Percentiles rank a stretch among this genome's conserved stretches.
Evolutionary conservation across 1,140 invertebrate species (phyloP).

Genomic region (Mylabris phalerata): DNA sequence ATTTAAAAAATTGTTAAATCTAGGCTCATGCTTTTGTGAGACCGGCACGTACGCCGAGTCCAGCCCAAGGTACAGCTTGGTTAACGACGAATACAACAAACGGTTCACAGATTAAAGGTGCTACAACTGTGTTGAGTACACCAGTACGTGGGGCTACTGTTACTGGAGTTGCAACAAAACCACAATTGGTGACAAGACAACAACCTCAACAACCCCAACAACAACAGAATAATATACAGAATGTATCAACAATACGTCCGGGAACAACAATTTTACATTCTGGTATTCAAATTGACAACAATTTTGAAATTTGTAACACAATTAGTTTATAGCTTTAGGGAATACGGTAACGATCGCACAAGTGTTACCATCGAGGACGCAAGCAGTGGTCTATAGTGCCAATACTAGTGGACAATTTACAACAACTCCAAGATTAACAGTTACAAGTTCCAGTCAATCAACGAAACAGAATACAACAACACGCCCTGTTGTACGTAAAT

Average conservation of each 20-base stretch:
- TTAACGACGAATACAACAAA: conserved; percentile 32
- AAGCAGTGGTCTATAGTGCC: conserved; percentile 39
- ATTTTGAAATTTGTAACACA: conserved; percentile 25
- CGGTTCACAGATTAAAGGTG: conserved; percentile 38
- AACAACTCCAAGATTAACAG: conserved; percentile 31
- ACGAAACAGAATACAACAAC: conserved; percentile 26
- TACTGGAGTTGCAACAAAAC: conserved; percentile 33
- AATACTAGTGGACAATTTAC: conserved; percentile 33
- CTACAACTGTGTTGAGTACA: conserved; percentile 35
- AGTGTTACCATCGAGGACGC: conserved; percentile 36
- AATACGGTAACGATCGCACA: conserved; percentile 37
- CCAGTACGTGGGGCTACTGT: conserved; percentile 35
- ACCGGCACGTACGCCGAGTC: conserved; percentile 34
- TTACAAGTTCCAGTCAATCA: conserved; percentile 24
- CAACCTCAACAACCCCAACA: background rate
- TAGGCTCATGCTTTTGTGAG: conserved; percentile 25
- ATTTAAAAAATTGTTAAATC: background rate
- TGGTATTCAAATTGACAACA: conserved; percentile 36
- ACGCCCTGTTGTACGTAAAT: conserved; percentile 28
- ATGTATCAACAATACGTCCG: conserved; percentile 30
- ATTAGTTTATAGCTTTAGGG: conserved; percentile 33
- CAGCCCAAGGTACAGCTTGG: conserved; percentile 38
- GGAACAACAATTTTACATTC: conserved; percentile 36
- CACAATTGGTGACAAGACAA: conserved; percentile 26
- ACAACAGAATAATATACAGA: conserved; percentile 16